Percentiles rank a stretch among this genome's conserved stretches.
phyloP scores from a whole-genome alignment of 64 coral and sea anemone genomes.

The Actinia equina region DNA sequence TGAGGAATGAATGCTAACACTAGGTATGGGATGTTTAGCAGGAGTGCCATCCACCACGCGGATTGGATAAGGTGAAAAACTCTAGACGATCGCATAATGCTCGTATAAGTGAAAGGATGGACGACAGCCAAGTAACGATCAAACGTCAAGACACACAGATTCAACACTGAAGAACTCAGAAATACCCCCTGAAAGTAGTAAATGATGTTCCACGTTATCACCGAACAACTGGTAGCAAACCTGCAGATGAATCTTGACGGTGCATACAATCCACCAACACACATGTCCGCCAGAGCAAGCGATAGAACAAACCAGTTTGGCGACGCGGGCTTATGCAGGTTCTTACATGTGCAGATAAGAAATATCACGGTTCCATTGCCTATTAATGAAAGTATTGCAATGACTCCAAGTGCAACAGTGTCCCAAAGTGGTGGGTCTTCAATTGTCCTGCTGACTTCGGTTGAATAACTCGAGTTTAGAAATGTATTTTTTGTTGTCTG shows the following conservation, averaged over 20 bases:
- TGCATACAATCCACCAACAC: not conserved
- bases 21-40: not conserved
- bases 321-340: slow-evolving; percentile 2
- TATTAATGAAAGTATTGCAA: not conserved
- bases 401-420: not conserved
- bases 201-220: not conserved
- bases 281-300: slow-evolving; percentile 11
- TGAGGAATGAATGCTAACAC: not conserved
- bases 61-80: not conserved
- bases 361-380: slow-evolving; percentile 9
- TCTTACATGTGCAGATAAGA: not conserved
- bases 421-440: not conserved
- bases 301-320: slow-evolving; percentile 32
- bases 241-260: not conserved
- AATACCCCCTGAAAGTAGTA: slow-evolving; percentile 11
- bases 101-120: slow-evolving; percentile 21
- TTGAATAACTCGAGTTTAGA: not conserved
- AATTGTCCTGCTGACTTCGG: not conserved
- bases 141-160: slow-evolving; percentile 31
- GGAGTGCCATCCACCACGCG: not conserved
- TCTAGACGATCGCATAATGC: not conserved
- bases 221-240: not conserved
- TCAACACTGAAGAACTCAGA: slow-evolving; percentile 6
- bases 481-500: not conserved
- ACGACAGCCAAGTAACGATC: slow-evolving; percentile 33